These are phyloP conservation scores for Glaucopsyche alexis DNA, from an alignment of 2,888 invertebrate species.

Conservation along the genomic window DNA sequence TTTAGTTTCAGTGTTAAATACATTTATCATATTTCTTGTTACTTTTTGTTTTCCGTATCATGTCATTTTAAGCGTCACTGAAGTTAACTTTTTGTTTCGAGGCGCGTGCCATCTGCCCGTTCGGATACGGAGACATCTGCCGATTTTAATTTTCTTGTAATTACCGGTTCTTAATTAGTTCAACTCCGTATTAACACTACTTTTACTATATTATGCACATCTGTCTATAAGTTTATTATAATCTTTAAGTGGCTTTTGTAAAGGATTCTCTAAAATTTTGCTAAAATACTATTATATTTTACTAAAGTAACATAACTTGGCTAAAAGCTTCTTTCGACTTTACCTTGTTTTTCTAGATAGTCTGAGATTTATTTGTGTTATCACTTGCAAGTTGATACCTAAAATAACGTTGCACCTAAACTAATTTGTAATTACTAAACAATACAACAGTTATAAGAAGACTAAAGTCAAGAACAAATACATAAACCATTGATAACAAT, in stretches of 20 bases:
- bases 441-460: not conserved
- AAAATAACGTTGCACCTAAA: not conserved
- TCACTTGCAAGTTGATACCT: not conserved
- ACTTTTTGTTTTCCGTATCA: constrained; percentile 13
- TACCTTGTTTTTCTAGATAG: not conserved
- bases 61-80: not conserved
- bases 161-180: constrained; percentile 20
- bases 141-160: constrained; percentile 22
- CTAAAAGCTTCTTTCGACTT: not conserved
- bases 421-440: not conserved
- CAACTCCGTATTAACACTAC: not conserved
- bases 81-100: not conserved
- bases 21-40: not conserved
- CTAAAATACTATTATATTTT: not conserved
- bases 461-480: constrained; percentile 5
- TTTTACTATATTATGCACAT: not conserved
- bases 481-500: constrained; percentile 6
- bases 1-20: not conserved
- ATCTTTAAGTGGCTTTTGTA: not conserved
- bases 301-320: not conserved
- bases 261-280: not conserved
- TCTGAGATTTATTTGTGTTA: not conserved
- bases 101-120: constrained; percentile 49
- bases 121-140: constrained; percentile 27
- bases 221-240: not conserved